A percentile compares a stretch with the other conserved stretches of the same genome.
Conservation (phyloP, 2,888 invertebrate genomes). For the Gandaritis pyraliata region DNA sequence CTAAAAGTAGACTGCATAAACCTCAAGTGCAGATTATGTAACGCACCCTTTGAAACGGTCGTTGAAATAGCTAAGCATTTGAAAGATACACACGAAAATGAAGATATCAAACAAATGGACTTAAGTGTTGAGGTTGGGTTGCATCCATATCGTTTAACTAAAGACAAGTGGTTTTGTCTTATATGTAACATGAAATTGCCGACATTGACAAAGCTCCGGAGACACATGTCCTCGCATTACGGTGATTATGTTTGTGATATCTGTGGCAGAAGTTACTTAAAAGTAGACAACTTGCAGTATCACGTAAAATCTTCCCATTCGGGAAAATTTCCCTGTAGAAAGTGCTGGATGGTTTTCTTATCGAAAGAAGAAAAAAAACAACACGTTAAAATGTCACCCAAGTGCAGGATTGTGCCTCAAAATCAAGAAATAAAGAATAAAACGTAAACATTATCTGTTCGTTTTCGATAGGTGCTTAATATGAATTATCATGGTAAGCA, state of each 20-base stretch:
- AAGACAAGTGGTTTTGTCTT: constrained; percentile 63
- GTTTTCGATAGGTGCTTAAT: background rate
- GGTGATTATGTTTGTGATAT: constrained; percentile 68
- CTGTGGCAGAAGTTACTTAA: constrained; percentile 68
- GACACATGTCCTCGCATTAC: constrained; percentile 71
- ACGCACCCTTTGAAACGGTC: constrained; percentile 38
- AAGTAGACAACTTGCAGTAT: constrained; percentile 65
- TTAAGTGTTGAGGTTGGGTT: constrained; percentile 61
- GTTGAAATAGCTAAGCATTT: constrained; percentile 63
- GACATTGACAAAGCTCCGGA: constrained; percentile 60
- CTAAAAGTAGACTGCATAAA: constrained; percentile 71
- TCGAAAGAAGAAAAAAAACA: constrained; percentile 57
- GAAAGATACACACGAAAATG: constrained; percentile 52
- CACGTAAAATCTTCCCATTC: constrained; percentile 67
- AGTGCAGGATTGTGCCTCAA: constrained; percentile 54
- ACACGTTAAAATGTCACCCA: constrained; percentile 58
- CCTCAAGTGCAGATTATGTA: constrained; percentile 65
- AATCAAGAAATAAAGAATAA: constrained; percentile 21
- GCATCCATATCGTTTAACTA: constrained; percentile 66
- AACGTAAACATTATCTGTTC: background rate
- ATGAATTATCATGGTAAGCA: background rate
- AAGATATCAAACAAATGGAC: constrained; percentile 49
- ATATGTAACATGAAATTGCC: constrained; percentile 64
- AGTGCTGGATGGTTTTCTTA: constrained; percentile 68
- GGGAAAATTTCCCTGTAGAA: constrained; percentile 60